Evolutionary conservation across 2,113 vertebrate species (phyloP), one percentile per base, ranked within the genome.

Genomic region (Hemicordylus capensis): DNA sequence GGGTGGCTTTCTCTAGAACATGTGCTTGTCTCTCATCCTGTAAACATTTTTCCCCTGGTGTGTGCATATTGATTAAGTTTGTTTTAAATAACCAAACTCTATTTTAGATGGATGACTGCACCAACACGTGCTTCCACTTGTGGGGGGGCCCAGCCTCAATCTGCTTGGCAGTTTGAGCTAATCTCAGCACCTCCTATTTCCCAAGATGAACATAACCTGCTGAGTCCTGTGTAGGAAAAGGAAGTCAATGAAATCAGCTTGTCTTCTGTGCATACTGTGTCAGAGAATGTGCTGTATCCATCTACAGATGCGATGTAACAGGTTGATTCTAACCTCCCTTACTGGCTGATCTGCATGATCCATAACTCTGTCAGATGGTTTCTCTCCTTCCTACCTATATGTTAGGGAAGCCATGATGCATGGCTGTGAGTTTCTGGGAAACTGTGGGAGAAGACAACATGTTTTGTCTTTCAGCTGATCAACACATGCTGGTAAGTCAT

Each of bases 171-270:
- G 90, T 84, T 78, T 74, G 75, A 46, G 91, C 85, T 87, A 83
- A 89, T 87, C 81, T 88, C 78, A 84, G 78, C 1, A 20, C 93
- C 81, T 86, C 92, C 93, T 94, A 92, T 92, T 94, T 87, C 80
- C 77, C 0, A 2, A 90, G 81, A 91, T 85, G 85, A 0, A 0
- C 84, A 88, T 80, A 67, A 22, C 67, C 82, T 89, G 89, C 82
- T 85, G 0, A 0, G 0, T 92, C 92, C 89, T 88, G 28, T 86
- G 88, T 6, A 72, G 66, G 87, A 78, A 59, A 86, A 89, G 67
- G 66, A 89, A 81, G 85, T 88, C 89, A 86, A 88, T 84, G 81
- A 87, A 93, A 87, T 91, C 92, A 94, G 93, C 87, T 58, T 92
- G 88, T 89, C 85, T 86, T 85, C 87, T 54, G 84, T 85, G 69